Conservation (phyloP, 1,140 invertebrate species). For the Lepidurus arcticus region DNA sequence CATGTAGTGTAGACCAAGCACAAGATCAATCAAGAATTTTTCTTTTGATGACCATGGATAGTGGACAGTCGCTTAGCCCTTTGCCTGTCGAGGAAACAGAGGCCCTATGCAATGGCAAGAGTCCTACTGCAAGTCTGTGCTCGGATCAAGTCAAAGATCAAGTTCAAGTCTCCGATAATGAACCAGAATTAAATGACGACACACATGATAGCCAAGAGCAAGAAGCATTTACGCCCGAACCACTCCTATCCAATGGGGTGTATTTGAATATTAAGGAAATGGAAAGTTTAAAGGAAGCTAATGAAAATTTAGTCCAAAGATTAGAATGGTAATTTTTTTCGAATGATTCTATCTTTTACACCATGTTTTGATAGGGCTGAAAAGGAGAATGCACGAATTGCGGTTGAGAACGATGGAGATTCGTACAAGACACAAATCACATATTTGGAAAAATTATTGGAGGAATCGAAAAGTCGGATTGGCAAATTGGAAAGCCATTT, state of each 20-base stretch:
- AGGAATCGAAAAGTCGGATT: background rate
- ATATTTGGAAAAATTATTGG: background rate
- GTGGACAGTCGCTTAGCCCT: background rate
- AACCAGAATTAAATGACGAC: background rate
- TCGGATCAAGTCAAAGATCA: background rate
- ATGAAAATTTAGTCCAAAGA: slow-evolving; percentile 6
- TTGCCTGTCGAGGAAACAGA: background rate
- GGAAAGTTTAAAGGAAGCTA: background rate
- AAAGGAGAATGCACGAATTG: background rate
- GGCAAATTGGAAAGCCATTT: background rate
- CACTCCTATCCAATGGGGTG: background rate
- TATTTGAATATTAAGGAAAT: background rate
- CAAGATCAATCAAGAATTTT: background rate
- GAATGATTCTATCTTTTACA: background rate
- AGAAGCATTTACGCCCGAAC: background rate
- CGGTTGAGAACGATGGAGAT: background rate
- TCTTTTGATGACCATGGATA: background rate
- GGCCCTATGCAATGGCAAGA: background rate
- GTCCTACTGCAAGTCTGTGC: background rate
- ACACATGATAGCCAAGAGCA: too few relatives aligned
- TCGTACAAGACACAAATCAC: background rate
- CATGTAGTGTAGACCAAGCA: too few relatives aligned
- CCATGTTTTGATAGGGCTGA: background rate
- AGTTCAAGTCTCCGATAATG: background rate
- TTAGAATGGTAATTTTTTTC: background rate